Evolutionary conservation across 2,113 vertebrate species (phyloP), one percentile per base, ranked within the genome.

Genomic region (Nerophis ophidion): DNA sequence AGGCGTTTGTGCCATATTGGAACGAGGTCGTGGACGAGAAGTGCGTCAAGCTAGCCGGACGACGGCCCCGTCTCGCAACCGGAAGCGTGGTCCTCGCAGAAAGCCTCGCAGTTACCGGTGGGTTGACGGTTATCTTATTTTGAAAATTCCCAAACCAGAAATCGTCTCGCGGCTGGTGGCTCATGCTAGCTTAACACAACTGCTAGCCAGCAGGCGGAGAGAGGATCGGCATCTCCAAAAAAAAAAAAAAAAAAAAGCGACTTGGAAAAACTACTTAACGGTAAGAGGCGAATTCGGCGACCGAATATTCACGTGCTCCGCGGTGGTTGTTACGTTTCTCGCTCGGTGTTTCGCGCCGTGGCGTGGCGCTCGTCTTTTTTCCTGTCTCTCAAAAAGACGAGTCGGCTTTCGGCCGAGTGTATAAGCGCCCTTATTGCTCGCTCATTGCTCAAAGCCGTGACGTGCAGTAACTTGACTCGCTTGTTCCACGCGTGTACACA

Each of bases 1-100:
- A 74, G 81, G 75, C 77, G 55, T 81, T 91, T 88, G 92, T 92
- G 93, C 93, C 93, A 94, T 95, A 95, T 94, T 94, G 93, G 93
- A 95, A 94, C 89, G 92, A 93, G 92, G 90, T 92, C 89, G 92
- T 90, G 91, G 62, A 91, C 88, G 89, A 90, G 88, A 80, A 72
- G 6, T 52, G 70, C 68, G 53, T 81, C 50, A 85, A 84, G 81
- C 6, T 64, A 0, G 50, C 63, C 16, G 1, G 10, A 36, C 6
- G 35, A 26, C 26, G 40, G 8, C 46, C 26, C 0, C 1, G 1
- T 15, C 36, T 12, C 0, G 40, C 5, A 3, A 3, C 72, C 80
- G 71, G 82, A 84, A 82, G 57, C 3, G 16, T 8, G 38, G 34
- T 36, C 44, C n/a, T 4, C 13, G 10, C 4, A 7, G 61, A 72